These are phyloP conservation scores for Drosophila littoralis DNA, from an alignment of 1,140 invertebrate species.

Conservation along the genomic window DNA sequence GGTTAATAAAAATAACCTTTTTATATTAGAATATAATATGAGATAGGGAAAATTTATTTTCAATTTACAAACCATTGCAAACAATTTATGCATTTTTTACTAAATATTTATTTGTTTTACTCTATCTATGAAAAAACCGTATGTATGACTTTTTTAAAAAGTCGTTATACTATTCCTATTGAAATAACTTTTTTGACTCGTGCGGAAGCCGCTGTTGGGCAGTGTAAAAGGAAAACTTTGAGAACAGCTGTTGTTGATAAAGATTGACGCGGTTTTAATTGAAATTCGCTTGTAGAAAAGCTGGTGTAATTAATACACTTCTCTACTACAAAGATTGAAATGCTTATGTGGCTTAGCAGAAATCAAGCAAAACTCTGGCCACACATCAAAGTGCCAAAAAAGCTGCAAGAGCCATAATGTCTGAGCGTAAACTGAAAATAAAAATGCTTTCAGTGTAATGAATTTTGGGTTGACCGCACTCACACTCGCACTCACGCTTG, in stretches of 20 bases:
- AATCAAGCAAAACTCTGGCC: constrained; percentile 29
- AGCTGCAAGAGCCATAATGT: constrained; percentile 14
- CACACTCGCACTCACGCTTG: not conserved
- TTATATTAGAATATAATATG: not conserved
- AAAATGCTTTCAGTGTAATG: constrained; percentile 75
- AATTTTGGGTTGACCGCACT: constrained; percentile 40
- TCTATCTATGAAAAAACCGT: no score
- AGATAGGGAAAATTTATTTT: not conserved
- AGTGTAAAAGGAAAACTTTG: not conserved
- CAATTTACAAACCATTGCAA: no score
- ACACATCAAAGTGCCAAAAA: constrained; percentile 23
- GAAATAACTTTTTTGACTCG: no score
- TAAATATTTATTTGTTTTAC: no score
- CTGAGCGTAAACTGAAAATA: constrained; percentile 36
- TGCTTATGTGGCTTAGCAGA: constrained; percentile 18
- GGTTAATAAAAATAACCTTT: no score
- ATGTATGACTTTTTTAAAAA: no score
- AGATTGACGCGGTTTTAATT: constrained; percentile 48
- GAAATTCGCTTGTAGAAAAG: constrained; percentile 15
- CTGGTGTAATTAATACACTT: constrained; percentile 8
- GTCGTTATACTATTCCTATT: no score
- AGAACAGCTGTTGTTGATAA: constrained; percentile 7
- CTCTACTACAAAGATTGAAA: constrained; percentile 2
- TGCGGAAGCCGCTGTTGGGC: not conserved
- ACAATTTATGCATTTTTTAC: no score